These are phyloP conservation scores for Zygaena filipendulae DNA, from an alignment of 2,888 invertebrate genomes.

Conservation along the genomic window DNA sequence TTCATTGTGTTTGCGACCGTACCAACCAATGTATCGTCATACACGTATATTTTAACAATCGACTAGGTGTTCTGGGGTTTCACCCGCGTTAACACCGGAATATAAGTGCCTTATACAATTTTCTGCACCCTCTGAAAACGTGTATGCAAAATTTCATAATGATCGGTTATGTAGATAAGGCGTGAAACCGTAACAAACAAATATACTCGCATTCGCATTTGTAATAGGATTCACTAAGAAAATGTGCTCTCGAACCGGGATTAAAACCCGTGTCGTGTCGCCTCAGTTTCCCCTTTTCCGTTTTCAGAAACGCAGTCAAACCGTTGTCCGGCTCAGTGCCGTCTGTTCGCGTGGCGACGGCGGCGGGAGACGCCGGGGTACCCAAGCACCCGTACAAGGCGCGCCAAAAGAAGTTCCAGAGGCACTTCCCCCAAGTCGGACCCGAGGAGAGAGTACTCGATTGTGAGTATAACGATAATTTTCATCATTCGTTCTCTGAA, in stretches of 20 bases:
- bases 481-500: neutral
- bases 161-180: neutral
- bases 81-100: too few species aligned
- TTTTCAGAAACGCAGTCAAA: conserved; percentile 67
- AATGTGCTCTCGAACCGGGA: too few species aligned
- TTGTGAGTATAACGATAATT: conserved; percentile 80
- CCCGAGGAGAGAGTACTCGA: conserved; percentile 88
- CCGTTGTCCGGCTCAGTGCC: conserved; percentile 64
- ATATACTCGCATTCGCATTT: neutral
- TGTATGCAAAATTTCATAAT: neutral
- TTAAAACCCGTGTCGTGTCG: too few species aligned
- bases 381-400: conserved; percentile 74
- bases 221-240: too few species aligned
- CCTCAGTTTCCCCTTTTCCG: too few species aligned
- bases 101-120: too few species aligned
- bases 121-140: too few species aligned
- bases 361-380: conserved; percentile 33
- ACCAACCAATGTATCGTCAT: too few species aligned
- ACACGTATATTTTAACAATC: too few species aligned
- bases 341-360: conserved; percentile 33
- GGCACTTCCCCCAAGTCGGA: conserved; percentile 87
- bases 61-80: too few species aligned
- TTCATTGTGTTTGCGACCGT: too few species aligned
- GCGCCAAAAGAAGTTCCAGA: conserved; percentile 89
- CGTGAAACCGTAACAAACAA: neutral